Evolutionary conservation across 2,113 vertebrate genomes (phyloP).

Genomic region (Poecilia latipinna): DNA sequence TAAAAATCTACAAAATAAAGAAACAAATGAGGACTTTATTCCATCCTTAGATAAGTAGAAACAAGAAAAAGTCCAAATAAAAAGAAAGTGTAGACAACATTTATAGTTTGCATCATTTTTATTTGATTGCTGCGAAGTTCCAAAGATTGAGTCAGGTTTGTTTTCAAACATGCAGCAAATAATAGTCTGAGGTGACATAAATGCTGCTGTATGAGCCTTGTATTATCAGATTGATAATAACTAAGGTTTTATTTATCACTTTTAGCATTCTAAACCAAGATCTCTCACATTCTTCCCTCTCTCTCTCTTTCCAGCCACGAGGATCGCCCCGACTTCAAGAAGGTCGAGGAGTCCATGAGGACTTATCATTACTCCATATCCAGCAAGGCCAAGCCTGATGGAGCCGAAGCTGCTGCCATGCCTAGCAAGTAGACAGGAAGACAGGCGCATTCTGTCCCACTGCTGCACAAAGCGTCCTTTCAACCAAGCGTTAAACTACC

Average conservation of each 20-base stretch:
- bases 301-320: slow-evolving; percentile 81
- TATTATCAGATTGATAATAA: background rate
- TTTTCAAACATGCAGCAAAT: background rate
- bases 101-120: background rate
- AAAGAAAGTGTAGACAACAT: too few species aligned
- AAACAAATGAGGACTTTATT: background rate
- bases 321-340: slow-evolving; percentile 86
- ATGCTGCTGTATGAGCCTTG: background rate
- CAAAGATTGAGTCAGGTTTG: background rate
- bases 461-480: slow-evolving; percentile 67
- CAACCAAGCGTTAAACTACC: slow-evolving; percentile 53
- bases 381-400: slow-evolving; percentile 60
- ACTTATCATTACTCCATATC: slow-evolving; percentile 90
- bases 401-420: slow-evolving; percentile 32
- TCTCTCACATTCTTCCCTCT: background rate
- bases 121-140: background rate
- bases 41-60: background rate
- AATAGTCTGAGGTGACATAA: background rate
- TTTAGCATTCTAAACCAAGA: background rate
- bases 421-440: slow-evolving; percentile 54
- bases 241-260: background rate
- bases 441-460: slow-evolving; percentile 63
- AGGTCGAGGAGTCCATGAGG: slow-evolving; percentile 89
- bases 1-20: background rate
- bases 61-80: too few species aligned